phyloP scores from a whole-genome alignment of 1,140 invertebrate genomes.

The Drosophila elegans region DNA sequence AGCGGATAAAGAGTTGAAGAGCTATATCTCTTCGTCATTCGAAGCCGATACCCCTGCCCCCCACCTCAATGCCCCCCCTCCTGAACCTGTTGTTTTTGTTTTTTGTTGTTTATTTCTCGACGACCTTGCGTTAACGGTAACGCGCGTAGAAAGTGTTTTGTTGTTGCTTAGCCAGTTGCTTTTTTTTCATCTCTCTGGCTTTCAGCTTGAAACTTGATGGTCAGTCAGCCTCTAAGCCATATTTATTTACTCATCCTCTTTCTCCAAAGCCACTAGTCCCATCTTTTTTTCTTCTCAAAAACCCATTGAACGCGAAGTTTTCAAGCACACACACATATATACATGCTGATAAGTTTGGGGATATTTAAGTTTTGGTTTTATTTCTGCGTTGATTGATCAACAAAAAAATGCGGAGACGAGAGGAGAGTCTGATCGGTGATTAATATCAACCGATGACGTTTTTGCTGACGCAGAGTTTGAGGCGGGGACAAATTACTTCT shows the following conservation, averaged over 20 bases:
- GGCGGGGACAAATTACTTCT: constrained; percentile 8
- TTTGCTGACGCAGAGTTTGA: constrained; percentile 42
- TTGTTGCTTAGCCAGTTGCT: constrained; percentile 44
- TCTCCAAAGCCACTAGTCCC: constrained; percentile 5
- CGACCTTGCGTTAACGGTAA: constrained; percentile 81
- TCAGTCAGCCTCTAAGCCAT: constrained; percentile 34
- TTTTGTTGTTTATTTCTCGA: constrained; percentile 54
- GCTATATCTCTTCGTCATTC: constrained; percentile 54
- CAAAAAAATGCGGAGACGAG: neutral
- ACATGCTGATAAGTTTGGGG: constrained; percentile 13
- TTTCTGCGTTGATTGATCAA: constrained; percentile 19
- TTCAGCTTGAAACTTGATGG: constrained; percentile 62
- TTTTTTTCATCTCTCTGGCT: constrained; percentile 24
- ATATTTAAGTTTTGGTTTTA: constrained; percentile 5
- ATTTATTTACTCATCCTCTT: constrained; percentile 1
- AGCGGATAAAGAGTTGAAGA: constrained; percentile 30
- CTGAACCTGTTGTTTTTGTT: constrained; percentile 21
- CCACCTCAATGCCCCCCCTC: neutral
- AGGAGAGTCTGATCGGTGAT: constrained; percentile 48
- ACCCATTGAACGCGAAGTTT: constrained; percentile 33
- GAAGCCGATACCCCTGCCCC: constrained; percentile 12
- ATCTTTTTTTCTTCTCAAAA: constrained; percentile 2
- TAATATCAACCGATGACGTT: constrained; percentile 53
- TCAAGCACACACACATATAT: neutral
- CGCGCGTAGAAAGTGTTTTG: constrained; percentile 81